phyloP scores from a whole-genome alignment of 2,888 invertebrate species.

The Dolomedes plantarius region DNA sequence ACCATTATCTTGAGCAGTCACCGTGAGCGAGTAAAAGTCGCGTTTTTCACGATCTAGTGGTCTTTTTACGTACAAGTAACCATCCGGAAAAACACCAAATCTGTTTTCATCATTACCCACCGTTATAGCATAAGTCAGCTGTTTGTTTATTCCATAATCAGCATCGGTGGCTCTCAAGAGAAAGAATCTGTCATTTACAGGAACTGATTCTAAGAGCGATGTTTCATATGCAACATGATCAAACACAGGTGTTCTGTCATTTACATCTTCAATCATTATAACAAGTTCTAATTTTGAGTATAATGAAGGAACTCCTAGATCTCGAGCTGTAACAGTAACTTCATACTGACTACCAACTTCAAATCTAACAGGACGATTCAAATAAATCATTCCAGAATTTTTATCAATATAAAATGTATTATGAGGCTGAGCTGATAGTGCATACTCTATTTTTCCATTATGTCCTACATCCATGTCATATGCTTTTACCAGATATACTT shows the following conservation, averaged over 20 bases:
- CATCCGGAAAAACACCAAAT: slow-evolving; percentile 97
- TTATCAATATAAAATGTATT: slow-evolving; percentile 89
- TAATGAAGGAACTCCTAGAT: slow-evolving; percentile 84
- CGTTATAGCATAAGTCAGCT: slow-evolving; percentile 87
- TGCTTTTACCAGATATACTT: slow-evolving; percentile 91
- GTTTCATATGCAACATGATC: slow-evolving; percentile 94
- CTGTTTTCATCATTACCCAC: slow-evolving; percentile 90
- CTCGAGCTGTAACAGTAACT: slow-evolving; percentile 78
- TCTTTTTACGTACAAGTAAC: slow-evolving; percentile 90
- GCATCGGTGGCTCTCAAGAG: slow-evolving; percentile 91
- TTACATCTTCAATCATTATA: slow-evolving; percentile 89
- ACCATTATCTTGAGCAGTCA: slow-evolving; percentile 89
- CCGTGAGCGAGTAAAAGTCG: slow-evolving; percentile 92
- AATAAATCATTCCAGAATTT: slow-evolving; percentile 90
- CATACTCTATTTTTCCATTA: slow-evolving; percentile 91
- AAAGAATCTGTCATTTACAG: slow-evolving; percentile 93
- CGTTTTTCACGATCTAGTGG: slow-evolving; percentile 90
- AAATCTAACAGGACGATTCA: slow-evolving; percentile 86
- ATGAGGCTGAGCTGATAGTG: slow-evolving; percentile 86
- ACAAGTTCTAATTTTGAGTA: slow-evolving; percentile 84
- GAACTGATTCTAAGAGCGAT: slow-evolving; percentile 90
- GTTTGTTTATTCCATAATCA: slow-evolving; percentile 88
- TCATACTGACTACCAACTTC: slow-evolving; percentile 61
- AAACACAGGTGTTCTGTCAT: slow-evolving; percentile 96
- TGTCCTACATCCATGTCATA: slow-evolving; percentile 90